phyloP scores from a whole-genome alignment of 2,113 vertebrate genomes.

The Etheostoma cragini region DNA sequence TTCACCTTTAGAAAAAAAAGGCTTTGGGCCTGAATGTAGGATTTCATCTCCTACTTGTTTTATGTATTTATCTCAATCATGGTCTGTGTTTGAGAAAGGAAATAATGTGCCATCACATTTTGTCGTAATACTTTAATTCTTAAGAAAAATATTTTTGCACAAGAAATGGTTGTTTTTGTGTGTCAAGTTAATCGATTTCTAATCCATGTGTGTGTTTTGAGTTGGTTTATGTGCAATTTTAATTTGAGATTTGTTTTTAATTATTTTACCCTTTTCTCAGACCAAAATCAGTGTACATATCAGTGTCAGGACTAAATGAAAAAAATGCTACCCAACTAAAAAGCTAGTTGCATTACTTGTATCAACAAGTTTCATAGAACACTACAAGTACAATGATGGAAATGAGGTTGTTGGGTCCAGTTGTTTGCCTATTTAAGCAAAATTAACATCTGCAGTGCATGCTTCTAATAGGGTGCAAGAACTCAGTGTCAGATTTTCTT shows the following conservation, averaged over 20 bases:
- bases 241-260: conserved; percentile 34
- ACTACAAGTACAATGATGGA: background rate
- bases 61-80: conserved; percentile 38
- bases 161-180: conserved; percentile 54
- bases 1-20: conserved; percentile 43
- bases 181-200: conserved; percentile 46
- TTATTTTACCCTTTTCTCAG: conserved; percentile 2
- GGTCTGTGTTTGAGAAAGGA: conserved; percentile 46
- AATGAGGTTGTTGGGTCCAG: conserved; percentile 30
- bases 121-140: conserved; percentile 68
- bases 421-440: conserved; percentile 13
- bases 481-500: conserved; percentile 41
- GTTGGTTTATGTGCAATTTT: background rate
- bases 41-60: conserved; percentile 41
- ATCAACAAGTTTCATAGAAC: background rate
- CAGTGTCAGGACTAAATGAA: conserved; percentile 5
- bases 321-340: background rate
- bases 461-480: conserved; percentile 51
- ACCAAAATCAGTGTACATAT: conserved; percentile 13
- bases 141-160: conserved; percentile 75
- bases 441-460: conserved; percentile 50
- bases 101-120: conserved; percentile 70
- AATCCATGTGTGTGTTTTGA: conserved; percentile 34
- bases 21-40: conserved; percentile 66
- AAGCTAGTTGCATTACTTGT: background rate